Evolutionary conservation across 2,888 invertebrate genomes (phyloP).

Genomic region (Plagodis pulveraria): DNA sequence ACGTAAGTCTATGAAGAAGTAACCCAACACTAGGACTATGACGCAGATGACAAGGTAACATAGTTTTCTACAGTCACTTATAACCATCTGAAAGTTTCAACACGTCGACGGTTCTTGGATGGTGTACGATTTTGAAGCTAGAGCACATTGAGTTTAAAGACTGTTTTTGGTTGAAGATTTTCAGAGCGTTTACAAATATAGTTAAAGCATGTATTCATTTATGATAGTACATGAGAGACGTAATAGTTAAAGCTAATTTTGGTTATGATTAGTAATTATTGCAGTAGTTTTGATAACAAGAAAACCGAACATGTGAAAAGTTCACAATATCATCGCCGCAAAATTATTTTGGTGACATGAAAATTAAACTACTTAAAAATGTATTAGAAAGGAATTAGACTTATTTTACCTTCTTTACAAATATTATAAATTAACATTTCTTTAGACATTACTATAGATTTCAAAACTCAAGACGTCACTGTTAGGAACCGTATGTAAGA

Average conservation of each 20-base stretch:
- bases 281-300: too few relatives aligned
- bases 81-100: slow-evolving; percentile 71
- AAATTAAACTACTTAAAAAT: too few relatives aligned
- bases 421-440: not conserved
- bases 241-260: not conserved
- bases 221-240: too few relatives aligned
- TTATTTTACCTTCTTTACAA: not conserved
- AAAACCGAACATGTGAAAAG: not conserved
- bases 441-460: not conserved
- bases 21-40: slow-evolving; percentile 55
- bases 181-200: slow-evolving; percentile 14
- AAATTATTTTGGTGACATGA: too few relatives aligned
- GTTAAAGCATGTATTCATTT: too few relatives aligned
- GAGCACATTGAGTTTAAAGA: slow-evolving; percentile 14
- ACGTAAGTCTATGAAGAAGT: slow-evolving; percentile 66
- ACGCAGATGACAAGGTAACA: slow-evolving; percentile 59
- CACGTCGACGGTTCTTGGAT: slow-evolving; percentile 18
- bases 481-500: not conserved
- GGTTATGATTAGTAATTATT: too few relatives aligned
- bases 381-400: too few relatives aligned
- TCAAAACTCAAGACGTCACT: not conserved
- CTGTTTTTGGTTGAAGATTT: slow-evolving; percentile 4
- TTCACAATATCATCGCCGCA: not conserved
- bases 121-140: slow-evolving; percentile 30
- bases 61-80: slow-evolving; percentile 63